These are phyloP conservation scores for Mesorhabditis sp. DNA, from an alignment of 2,888 invertebrate species.

Conservation along the genomic window DNA sequence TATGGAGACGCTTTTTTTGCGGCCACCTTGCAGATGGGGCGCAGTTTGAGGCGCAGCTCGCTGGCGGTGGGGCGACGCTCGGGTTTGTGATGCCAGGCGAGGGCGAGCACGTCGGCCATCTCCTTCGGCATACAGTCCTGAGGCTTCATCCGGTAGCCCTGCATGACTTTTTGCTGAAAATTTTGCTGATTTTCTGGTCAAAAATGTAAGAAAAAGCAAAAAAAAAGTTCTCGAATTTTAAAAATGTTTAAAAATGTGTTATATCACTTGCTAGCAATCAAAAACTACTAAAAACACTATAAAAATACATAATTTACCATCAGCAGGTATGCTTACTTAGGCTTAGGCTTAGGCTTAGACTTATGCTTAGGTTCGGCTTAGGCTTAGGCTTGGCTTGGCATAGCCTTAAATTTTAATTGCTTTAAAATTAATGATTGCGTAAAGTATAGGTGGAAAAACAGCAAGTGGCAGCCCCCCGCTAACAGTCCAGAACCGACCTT, in stretches of 20 bases:
- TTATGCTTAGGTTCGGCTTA: too few species aligned
- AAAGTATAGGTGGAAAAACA: too few species aligned
- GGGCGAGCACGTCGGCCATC: slow-evolving; percentile 27
- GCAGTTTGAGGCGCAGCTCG: slow-evolving; percentile 30
- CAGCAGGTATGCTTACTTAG: too few species aligned
- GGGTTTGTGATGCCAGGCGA: slow-evolving; percentile 39
- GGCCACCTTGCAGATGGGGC: slow-evolving; percentile 24
- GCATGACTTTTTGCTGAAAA: slow-evolving; percentile 34
- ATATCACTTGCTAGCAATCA: background rate
- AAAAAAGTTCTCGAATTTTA: background rate
- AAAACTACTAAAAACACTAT: too few species aligned
- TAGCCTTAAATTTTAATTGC: background rate
- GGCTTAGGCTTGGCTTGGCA: background rate
- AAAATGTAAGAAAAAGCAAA: background rate
- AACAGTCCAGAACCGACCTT: slow-evolving; percentile 24
- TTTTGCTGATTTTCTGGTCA: background rate
- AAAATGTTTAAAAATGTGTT: background rate
- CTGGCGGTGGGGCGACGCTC: slow-evolving; percentile 32
- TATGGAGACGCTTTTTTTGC: background rate
- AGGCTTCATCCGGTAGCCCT: slow-evolving; percentile 42
- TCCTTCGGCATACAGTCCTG: slow-evolving; percentile 36
- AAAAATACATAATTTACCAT: too few species aligned
- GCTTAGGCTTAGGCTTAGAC: too few species aligned
- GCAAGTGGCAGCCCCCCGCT: background rate
- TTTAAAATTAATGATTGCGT: background rate